Base-by-base conservation (phyloP, 2,888 invertebrate genomes). In the Cryptus armator region DNA sequence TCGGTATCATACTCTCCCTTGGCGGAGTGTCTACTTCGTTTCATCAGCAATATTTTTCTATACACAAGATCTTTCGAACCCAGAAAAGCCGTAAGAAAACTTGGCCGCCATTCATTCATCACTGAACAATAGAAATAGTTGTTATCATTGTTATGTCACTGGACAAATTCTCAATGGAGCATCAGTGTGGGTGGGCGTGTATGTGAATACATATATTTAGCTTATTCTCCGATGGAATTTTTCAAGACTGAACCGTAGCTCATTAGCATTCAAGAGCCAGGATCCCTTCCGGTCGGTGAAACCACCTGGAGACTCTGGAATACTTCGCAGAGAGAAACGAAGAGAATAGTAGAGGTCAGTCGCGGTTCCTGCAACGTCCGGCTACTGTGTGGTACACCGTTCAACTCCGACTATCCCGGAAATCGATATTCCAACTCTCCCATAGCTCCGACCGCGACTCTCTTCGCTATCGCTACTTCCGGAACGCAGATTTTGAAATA, bases 401-500 rank as follows among this genome's bases (percentile, higher is more conserved):
- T 85, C 68, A 77, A 81, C 80, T 76, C 66, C 44, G 64, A 80
- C 79, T 77, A 72, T 59, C 67, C 44, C 68, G 76, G 64, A 86
- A 86, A 86, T 81, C 86, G 81, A 84, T 84, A 84, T 75, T 81
- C 66, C 83, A 77, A 81, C 79, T 70, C 32, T 64, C 56, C 68
- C 56, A 43, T 70, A 46, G 75, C 56, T 46, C 66, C 64, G 51
- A 66, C 51, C 82, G 46, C 68, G 74, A 48, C 24, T 75, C 74
- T 53, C 71, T 64, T 71, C 43, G 53, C 80, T 66, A 67, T 68
- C 59, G 12, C 76, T 48, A 80, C 84, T 81, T 84, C 84, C 84
- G 84, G 81, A 56, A 53, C 67, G 32, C 12, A 71, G 56, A 76
- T 80, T 80, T 75, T 37, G 14, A 7, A 51, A 48, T 14, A 37